phyloP scores from a whole-genome alignment of 2,113 vertebrate genomes.

The Brachyhypopomus occidentalis region DNA sequence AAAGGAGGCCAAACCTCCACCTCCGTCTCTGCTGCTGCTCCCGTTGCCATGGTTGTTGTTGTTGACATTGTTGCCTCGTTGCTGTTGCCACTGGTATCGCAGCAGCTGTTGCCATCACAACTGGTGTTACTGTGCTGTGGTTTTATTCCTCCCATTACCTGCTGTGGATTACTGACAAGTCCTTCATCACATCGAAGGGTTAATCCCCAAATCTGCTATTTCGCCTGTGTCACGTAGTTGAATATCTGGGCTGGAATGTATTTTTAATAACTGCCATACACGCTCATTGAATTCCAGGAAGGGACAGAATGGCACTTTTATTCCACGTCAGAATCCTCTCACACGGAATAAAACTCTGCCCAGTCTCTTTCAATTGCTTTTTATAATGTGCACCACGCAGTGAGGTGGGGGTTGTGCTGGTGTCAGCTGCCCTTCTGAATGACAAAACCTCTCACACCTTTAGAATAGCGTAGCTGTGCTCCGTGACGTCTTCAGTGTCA shows the following conservation, averaged over 20 bases:
- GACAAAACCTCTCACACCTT: neutral
- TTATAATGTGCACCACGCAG: neutral
- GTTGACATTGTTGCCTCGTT: too few species aligned
- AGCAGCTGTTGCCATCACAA: too few species aligned
- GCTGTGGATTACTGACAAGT: neutral
- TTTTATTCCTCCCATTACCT: conserved; percentile 5
- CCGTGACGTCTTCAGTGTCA: neutral
- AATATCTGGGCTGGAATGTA: conserved; percentile 11
- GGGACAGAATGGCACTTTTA: neutral
- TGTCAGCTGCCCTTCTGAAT: neutral
- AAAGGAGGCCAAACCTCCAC: neutral
- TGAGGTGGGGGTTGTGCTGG: neutral
- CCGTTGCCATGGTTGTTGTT: too few species aligned
- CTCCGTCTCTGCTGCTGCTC: neutral
- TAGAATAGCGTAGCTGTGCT: neutral
- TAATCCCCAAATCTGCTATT: neutral
- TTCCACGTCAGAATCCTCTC: neutral
- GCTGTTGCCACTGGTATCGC: too few species aligned
- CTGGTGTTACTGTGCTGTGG: neutral
- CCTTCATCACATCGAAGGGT: conserved; percentile 1
- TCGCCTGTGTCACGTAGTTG: neutral
- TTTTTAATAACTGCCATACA: conserved; percentile 33
- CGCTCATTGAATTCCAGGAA: neutral
- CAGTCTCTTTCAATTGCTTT: neutral
- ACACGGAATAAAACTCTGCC: neutral